Evolutionary conservation across 2,888 invertebrate genomes (phyloP), one percentile per base, ranked within the genome.

Genomic region (Cheilosia impressa): DNA sequence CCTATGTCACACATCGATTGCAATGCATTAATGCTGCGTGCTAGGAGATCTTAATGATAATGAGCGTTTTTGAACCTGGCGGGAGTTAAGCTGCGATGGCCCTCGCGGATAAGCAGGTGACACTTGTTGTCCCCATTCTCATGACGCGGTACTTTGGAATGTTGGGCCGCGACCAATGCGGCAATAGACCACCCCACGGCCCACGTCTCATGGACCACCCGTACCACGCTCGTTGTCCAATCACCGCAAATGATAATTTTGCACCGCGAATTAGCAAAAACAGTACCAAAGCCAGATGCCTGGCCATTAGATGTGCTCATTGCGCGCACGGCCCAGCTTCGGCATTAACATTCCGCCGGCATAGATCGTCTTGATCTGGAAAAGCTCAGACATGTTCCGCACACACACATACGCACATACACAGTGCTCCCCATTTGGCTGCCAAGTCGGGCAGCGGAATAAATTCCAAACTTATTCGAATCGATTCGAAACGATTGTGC

Each of bases 1-100:
- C 65, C 34, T 47, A 53, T 66, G 66, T 75, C 84, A 53, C 69
- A 75, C 80, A 80, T 80, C 79, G 75, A 69, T 71, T 57, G 55
- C 62, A 65, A 71, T 63, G 75, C 53, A 75, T 79, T 65, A 47
- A 81, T 75, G 69, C n/a, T 75, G 58, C 47, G 57, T 65, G 62
- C 75, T 31, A n/a, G 47, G 38, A 73, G 78, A 79, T 73, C 71
- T 80, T 69, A 71, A 80, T 65, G 75, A 80, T 84, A 65, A 65
- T 76, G 76, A 19, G 31, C 65, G 45, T 68, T 63, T 83, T 58
- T 47, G 53, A 47, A 55, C 13, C 50, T 24, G 68, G 27, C 60
- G 58, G 53, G 45, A 69, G 53, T 63, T 57, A 41, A 55, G 57
- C 55, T 41, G 55, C 55, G 69, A 69, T 69, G 77, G 69, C 69